Evolutionary conservation across 1,140 invertebrate genomes (phyloP), one percentile per base, ranked within the genome.

Genomic region (Drosophila nigrodunni): DNA sequence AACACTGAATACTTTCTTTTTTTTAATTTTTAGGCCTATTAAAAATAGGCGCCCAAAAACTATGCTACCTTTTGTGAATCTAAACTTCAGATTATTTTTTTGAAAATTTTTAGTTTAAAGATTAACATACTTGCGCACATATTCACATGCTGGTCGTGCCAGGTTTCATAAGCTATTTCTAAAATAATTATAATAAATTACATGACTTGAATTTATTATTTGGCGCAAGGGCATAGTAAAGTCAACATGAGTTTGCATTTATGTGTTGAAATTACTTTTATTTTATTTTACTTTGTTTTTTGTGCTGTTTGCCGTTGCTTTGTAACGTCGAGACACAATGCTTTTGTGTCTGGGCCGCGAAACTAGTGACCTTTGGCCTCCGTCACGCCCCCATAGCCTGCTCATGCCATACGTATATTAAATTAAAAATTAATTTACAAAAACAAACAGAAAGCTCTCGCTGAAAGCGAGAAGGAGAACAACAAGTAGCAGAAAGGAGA

Each of bases 361-460:
- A 79, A 82, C 79, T 82, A 87, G 68, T 77, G 79, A 65, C 50
- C 41, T 46, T 15, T 41, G 52, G 11, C n/a, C 7, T 21, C 37
- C 3, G 50, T 9, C n/a, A 21, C 41, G 13, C 39, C 58, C 70
- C 66, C 67, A 59, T 30, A 30, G 25, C 3, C 25, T 2, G 25
- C 25, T 30, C 25, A 30, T 71, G 54, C 64, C 76, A 60, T 74
- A 83, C 85, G 77, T 80, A 83, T 87, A 88, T 88, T 89, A 88
- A 88, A 88, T 88, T 88, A 88, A 88, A 89, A 88, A 88, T 88
- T 88, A 88, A 88, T 88, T 88, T 88, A 85, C 68, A 88, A 89
- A 88, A 88, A 88, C 80, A 88, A 88, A 88, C 85, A 88, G 57
- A 77, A 77, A 85, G 78, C 15, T 0, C 0, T 15, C 15, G 80